Percentiles rank a stretch among this genome's conserved stretches.
Evolutionary conservation across 2,797 vertebrate species (phyloP).

Genomic region (Coreius guichenoti): DNA sequence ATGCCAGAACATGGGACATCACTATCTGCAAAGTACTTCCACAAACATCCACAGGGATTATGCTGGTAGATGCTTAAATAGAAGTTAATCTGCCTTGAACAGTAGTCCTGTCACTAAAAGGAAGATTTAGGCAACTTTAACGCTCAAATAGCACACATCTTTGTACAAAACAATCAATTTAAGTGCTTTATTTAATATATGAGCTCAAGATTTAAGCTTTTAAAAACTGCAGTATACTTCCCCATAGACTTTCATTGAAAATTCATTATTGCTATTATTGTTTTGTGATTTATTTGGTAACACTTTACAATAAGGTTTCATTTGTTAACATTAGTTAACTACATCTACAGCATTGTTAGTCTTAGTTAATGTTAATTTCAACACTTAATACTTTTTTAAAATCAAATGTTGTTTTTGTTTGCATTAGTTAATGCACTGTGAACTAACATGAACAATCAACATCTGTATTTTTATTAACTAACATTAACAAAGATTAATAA

Average conservation of each 20-base stretch:
- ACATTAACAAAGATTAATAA: no score
- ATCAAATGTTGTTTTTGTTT: no score
- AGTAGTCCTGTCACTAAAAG: not conserved
- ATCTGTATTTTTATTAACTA: no score
- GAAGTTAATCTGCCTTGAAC: conserved; percentile 19
- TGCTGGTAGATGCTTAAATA: not conserved
- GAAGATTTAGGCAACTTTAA: conserved; percentile 12
- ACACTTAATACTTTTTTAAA: no score
- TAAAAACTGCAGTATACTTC: not conserved
- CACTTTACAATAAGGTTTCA: not conserved
- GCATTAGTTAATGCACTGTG: no score
- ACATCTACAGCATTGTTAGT: not conserved
- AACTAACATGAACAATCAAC: no score
- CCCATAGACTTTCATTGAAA: not conserved
- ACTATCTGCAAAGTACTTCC: conserved; percentile 24
- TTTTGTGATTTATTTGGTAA: not conserved
- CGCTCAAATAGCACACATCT: not conserved
- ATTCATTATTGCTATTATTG: not conserved
- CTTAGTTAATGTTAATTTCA: no score
- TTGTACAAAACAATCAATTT: not conserved
- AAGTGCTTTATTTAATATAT: not conserved
- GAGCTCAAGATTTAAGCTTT: not conserved
- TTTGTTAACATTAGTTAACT: not conserved
- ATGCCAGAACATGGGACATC: not conserved
- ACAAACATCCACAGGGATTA: conserved; percentile 7